These are phyloP conservation scores for Tanypteryx hageni DNA, from an alignment of 2,888 invertebrate species.

Conservation along the genomic window DNA sequence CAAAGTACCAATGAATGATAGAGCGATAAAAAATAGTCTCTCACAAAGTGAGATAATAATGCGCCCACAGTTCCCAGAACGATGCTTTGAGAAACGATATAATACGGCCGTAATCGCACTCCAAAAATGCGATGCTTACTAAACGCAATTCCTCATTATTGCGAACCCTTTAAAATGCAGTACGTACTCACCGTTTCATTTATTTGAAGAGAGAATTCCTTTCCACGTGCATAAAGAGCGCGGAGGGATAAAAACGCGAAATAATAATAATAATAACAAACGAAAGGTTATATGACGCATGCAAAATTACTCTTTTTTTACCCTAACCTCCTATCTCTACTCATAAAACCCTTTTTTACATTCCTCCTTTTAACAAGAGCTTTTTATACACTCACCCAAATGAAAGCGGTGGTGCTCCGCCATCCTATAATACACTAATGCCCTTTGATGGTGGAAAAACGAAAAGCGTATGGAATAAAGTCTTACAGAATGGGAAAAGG, in stretches of 20 bases:
- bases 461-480: too few relatives aligned
- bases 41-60: too few relatives aligned
- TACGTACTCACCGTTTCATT: not conserved
- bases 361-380: not conserved
- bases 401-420: not conserved
- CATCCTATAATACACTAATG: conserved; percentile 11
- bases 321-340: not conserved
- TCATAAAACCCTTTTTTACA: not conserved
- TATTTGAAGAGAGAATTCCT: not conserved
- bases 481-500: too few relatives aligned
- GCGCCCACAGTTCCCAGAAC: not conserved
- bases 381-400: not conserved
- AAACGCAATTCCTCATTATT: not conserved
- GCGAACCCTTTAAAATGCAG: not conserved
- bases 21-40: too few relatives aligned
- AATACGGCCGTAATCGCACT: not conserved
- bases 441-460: not conserved
- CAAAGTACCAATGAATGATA: too few relatives aligned
- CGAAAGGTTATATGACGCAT: too few relatives aligned
- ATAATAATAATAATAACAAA: too few relatives aligned
- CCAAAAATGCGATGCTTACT: not conserved
- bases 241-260: not conserved
- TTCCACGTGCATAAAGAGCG: not conserved
- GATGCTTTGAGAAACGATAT: not conserved
- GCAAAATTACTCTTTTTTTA: too few relatives aligned